Base-by-base conservation (phyloP, 2,113 vertebrate species). In the Propithecus coquereli region DNA sequence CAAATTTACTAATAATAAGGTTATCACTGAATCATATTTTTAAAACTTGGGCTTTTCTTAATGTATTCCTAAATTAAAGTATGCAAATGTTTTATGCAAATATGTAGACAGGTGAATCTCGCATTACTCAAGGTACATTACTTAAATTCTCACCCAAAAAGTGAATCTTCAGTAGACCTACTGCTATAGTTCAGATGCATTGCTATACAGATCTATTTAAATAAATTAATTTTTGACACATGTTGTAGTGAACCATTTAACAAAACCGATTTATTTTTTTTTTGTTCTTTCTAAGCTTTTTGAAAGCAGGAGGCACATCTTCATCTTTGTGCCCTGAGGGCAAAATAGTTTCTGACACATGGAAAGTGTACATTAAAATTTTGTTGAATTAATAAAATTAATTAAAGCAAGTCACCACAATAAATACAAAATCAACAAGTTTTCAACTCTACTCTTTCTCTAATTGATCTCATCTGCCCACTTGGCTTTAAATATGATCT, bases 361-460 rank as follows among this genome's bases (percentile, higher is more conserved):
- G 8, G 54, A 92, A 95, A 79, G 16, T 37, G 14, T 47, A 37
- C 40, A 37, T 65, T 86, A 82, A 85, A 91, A 40, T 86, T 65
- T 81, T 94, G 66, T 25, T 96, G 59, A 85, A 66, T 61, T 85
- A 71, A 79, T 70, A 94, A 96, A 88, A 88, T 84, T 87, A 80
- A 74, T 87, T 91, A 68, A 94, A 84, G 30, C 4, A 82, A 54
- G 74, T 86, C 30, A 34, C 32, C 68, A 23, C 59, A 89, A 95
- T 83, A 94, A 92, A 86, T 61, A 85, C 52, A 85, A 66, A 92
- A 71, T 74, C 47, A 43, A 77, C 47, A 80, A 66, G n/a, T 86
- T 92, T 82, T 70, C 43, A 40, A 11, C 25, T 82, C 10, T 54
- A 54, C 27, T 76, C 22, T 88, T 30, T 89, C 74, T 20, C 77